phyloP scores from a whole-genome alignment of 2,113 vertebrate species.

The Chionis minor region DNA sequence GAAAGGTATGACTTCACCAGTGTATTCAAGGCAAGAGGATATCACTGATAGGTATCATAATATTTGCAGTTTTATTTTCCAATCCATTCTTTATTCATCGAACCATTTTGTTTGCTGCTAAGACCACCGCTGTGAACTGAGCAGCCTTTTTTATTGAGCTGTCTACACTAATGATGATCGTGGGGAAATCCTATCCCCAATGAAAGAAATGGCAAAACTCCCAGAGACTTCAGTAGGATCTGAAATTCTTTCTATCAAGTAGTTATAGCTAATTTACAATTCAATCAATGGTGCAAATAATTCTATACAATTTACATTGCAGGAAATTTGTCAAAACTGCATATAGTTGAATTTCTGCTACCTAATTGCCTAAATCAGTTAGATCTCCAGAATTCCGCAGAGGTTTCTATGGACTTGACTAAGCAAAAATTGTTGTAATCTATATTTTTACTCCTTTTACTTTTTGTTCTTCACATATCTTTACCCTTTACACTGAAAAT shows the following conservation, averaged over 20 bases:
- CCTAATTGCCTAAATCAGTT: background rate
- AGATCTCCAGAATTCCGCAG: background rate
- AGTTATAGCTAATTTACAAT: background rate
- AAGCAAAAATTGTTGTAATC: background rate
- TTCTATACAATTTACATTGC: background rate
- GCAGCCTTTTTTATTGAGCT: slow-evolving; percentile 42
- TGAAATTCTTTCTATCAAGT: background rate
- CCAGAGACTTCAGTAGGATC: background rate
- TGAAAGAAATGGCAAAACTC: slow-evolving; percentile 34
- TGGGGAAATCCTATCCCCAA: background rate
- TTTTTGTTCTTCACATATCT: background rate
- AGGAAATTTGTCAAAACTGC: slow-evolving; percentile 24
- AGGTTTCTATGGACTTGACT: background rate
- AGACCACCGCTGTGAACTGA: slow-evolving; percentile 36
- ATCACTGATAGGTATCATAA: slow-evolving; percentile 20
- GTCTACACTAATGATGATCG: slow-evolving; percentile 46
- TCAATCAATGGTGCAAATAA: slow-evolving; percentile 8
- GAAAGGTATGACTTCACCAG: background rate
- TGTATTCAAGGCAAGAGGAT: background rate
- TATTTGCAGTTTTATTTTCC: slow-evolving; percentile 42
- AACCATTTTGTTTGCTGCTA: slow-evolving; percentile 38
- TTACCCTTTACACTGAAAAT: background rate
- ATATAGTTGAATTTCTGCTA: background rate
- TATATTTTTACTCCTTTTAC: background rate
- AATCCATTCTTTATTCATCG: slow-evolving; percentile 37